Percentiles rank a stretch among this genome's conserved stretches.
These are phyloP conservation scores for Dendroctonus valens DNA, from an alignment of 1,140 invertebrate genomes.

Conservation along the genomic window DNA sequence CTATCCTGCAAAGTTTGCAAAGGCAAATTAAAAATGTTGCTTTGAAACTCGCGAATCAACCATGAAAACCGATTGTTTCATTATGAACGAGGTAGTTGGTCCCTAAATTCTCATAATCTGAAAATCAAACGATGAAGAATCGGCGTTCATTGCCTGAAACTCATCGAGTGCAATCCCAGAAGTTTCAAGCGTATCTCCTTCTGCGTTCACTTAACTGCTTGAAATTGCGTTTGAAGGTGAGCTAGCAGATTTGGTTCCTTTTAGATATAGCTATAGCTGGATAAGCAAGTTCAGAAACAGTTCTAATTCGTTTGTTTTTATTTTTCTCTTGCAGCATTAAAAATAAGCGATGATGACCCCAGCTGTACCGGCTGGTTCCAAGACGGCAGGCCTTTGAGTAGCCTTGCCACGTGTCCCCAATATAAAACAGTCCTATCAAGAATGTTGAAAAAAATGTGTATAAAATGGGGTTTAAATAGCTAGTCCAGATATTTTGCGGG, in stretches of 20 bases:
- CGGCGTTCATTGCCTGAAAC: no score
- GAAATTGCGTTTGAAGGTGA: background rate
- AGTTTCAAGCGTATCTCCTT: no score
- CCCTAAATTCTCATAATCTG: no score
- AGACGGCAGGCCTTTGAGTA: conserved; percentile 26
- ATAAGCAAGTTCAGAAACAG: conserved; percentile 25
- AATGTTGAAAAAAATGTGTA: conserved; percentile 21
- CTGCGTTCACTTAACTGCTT: background rate
- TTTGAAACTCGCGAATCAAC: no score
- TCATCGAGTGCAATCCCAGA: no score
- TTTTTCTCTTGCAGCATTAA: conserved; percentile 50
- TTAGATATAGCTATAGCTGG: conserved; percentile 23
- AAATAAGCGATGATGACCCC: conserved; percentile 33
- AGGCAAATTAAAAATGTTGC: no score
- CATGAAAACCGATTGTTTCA: no score
- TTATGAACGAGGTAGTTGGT: no score
- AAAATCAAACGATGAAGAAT: no score
- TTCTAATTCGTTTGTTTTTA: conserved; percentile 48
- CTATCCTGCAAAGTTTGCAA: no score
- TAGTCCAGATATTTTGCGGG: conserved; percentile 19
- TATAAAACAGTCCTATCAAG: conserved; percentile 12
- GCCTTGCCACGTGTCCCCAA: conserved; percentile 14
- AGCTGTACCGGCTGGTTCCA: conserved; percentile 6
- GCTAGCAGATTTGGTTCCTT: conserved; percentile 5
- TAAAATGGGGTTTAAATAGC: conserved; percentile 7